Evolutionary conservation across 2,888 invertebrate species (phyloP), one percentile per base, ranked within the genome.

Genomic region (Drosophila koepferae): DNA sequence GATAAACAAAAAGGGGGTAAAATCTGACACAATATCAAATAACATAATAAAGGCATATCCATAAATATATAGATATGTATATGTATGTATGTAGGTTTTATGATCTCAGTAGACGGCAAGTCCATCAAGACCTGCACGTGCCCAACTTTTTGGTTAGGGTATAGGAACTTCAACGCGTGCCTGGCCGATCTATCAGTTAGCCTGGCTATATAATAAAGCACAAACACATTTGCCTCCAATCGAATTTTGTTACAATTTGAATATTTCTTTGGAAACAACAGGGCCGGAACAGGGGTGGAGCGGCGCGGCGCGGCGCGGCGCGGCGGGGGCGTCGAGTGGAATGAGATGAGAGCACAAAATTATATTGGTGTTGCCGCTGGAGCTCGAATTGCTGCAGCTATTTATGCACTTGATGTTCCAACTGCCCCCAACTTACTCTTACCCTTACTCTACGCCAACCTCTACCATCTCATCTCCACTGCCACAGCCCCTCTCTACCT

Each of bases 401-500:
- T 76, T 74, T 77, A 77, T 77, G 78, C 77, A 70, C 74, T 77
- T 77, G 77, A 77, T 77, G 65, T 28, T 28, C 55, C 23, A 16
- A 51, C 49, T 53, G 53, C 36, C 36, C 20, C 53, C 31, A 34
- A 34, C 49, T 34, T 5, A 8, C n/a, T 44, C 20, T 23, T 18
- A 12, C 40, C 3, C 20, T 20, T 44, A 5, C n/a, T 16, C n/a
- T 14, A 20, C 36, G 18, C 8, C 14, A 49, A 9, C 18, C 44
- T 9, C 8, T 44, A 18, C 34, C n/a, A n/a, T 18, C n/a, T n/a
- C 20, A 1, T 28, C 28, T 12, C 16, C 16, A 20, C 40, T 18
- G 8, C 9, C 54, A 9, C 18, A 40, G 5, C 8, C 51, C n/a
- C 34, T 14, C 3, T 1, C 36, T 34, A 44, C 28, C 31, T 41